Evolutionary conservation across 2,888 invertebrate species (phyloP).

Genomic region (Ditula angustiorana): DNA sequence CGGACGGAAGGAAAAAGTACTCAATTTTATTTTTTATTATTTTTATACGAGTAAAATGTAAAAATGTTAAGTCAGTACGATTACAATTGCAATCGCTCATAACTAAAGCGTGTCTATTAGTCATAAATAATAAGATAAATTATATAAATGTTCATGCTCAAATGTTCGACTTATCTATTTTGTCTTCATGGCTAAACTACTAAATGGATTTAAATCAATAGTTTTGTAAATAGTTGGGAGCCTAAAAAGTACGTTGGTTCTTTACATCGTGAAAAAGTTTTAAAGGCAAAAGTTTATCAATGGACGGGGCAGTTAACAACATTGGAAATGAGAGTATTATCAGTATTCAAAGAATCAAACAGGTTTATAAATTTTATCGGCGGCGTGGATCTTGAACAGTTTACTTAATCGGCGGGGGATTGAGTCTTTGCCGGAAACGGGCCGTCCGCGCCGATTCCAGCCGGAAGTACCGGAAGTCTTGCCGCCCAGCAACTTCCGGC

Average conservation of each 20-base stretch:
- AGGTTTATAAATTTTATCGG: conserved; percentile 44
- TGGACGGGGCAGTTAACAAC: conserved; percentile 7
- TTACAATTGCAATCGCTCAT: too few relatives aligned
- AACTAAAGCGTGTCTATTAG: too few relatives aligned
- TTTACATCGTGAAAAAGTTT: too few relatives aligned
- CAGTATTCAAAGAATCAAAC: conserved; percentile 14
- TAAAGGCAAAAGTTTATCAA: background rate
- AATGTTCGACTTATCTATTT: too few relatives aligned
- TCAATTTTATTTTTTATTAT: conserved; percentile 40
- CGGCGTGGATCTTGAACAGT: conserved; percentile 46
- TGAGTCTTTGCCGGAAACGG: conserved; percentile 54
- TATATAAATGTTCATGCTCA: too few relatives aligned
- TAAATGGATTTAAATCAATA: too few relatives aligned
- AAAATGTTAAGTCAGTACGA: too few relatives aligned
- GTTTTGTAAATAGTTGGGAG: too few relatives aligned
- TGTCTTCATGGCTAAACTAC: too few relatives aligned
- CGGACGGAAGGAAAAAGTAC: too few relatives aligned
- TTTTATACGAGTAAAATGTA: conserved; percentile 14
- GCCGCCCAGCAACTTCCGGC: conserved; percentile 58
- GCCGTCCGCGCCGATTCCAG: conserved; percentile 55
- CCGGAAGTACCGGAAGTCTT: conserved; percentile 65
- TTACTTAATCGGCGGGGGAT: conserved; percentile 56
- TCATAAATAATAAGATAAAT: too few relatives aligned
- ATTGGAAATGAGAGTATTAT: conserved; percentile 12
- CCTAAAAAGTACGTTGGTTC: too few relatives aligned